Percentiles rank a stretch among this genome's conserved stretches.
Evolutionary conservation across 2,797 vertebrate genomes (phyloP).

Genomic region (Allobates femoralis): DNA sequence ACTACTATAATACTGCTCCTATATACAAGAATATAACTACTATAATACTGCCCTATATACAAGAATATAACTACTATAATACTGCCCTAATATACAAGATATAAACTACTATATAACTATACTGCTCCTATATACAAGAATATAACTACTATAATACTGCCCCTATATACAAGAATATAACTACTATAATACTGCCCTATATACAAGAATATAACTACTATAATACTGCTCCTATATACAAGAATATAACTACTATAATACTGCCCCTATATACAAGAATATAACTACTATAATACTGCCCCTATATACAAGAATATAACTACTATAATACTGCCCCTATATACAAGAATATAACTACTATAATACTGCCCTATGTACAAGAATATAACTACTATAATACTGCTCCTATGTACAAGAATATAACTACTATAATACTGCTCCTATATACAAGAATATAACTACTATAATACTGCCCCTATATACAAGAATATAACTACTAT

Average conservation of each 20-base stretch:
- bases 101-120: slow-evolving; percentile 10
- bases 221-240: neutral
- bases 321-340: neutral
- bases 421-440: neutral
- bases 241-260: neutral
- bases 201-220: neutral
- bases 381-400: slow-evolving; percentile 1
- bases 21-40: neutral
- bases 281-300: neutral
- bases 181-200: neutral
- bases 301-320: neutral
- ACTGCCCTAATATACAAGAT: neutral
- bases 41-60: too few species aligned
- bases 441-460: neutral
- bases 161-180: neutral
- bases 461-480: neutral
- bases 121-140: neutral
- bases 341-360: neutral
- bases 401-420: neutral
- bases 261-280: neutral
- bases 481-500: slow-evolving; percentile 3
- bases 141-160: neutral
- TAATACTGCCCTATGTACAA: neutral
- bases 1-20: neutral
- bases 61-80: slow-evolving; percentile 6